Conservation (phyloP, 2,888 invertebrate species). For the Stegana nigrithorax region DNA sequence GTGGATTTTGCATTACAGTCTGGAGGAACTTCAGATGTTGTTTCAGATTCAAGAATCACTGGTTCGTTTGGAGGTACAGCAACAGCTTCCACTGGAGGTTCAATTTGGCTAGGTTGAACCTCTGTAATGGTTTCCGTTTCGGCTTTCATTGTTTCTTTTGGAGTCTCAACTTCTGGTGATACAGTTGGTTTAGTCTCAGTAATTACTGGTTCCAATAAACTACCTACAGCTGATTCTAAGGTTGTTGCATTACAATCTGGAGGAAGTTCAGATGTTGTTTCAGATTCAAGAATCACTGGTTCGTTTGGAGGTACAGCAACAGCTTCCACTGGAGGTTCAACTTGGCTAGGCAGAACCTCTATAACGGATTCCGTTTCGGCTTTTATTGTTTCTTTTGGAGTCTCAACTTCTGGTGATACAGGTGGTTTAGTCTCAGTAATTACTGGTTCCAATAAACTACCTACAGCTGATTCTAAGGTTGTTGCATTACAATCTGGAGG, state of each 20-base stretch:
- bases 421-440: background rate
- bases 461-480: background rate
- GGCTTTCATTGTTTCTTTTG: too few species aligned
- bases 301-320: too few species aligned
- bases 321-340: background rate
- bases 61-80: background rate
- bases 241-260: background rate
- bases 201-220: too few species aligned
- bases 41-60: background rate
- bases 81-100: background rate
- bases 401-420: background rate
- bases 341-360: background rate
- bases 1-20: background rate
- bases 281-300: background rate
- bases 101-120: background rate
- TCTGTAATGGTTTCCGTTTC: too few species aligned
- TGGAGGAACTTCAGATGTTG: background rate
- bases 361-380: background rate
- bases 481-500: background rate
- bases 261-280: background rate
- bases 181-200: constrained; percentile 2
- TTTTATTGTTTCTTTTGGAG: background rate
- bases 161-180: background rate
- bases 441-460: background rate
- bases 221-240: background rate